These are phyloP conservation scores for Eremobia ochroleuca DNA, from an alignment of 2,888 invertebrate species.

Conservation along the genomic window DNA sequence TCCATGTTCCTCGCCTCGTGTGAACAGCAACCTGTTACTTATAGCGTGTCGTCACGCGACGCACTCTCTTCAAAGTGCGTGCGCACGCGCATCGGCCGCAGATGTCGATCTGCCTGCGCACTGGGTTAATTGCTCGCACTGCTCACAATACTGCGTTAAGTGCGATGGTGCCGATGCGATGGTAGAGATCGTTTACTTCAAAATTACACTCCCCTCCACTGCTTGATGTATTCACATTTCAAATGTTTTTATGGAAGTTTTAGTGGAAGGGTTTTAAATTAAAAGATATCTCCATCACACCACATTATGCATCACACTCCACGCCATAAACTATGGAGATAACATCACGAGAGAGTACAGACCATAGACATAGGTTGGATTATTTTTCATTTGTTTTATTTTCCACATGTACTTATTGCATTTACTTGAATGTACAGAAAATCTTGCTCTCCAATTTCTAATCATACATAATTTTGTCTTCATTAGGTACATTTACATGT, in stretches of 20 bases:
- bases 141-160: slow-evolving; percentile 13
- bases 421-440: slow-evolving; percentile 3
- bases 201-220: not conserved
- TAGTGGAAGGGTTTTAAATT: not conserved
- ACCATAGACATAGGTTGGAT: not conserved
- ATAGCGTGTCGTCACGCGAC: slow-evolving; percentile 49
- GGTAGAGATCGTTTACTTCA: not conserved
- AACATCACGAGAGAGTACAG: not conserved
- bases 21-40: slow-evolving; percentile 35
- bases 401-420: not conserved
- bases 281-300: not conserved
- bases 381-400: slow-evolving; percentile 6
- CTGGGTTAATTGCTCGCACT: slow-evolving; percentile 56
- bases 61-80: slow-evolving; percentile 44
- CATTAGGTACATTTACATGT: not conserved
- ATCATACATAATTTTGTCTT: not conserved
- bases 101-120: slow-evolving; percentile 57
- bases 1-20: slow-evolving; percentile 26
- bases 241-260: not conserved
- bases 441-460: not conserved
- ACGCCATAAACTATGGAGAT: slow-evolving; percentile 7
- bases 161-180: not conserved
- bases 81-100: slow-evolving; percentile 36
- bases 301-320: not conserved
- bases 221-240: not conserved